Evolutionary conservation across 2,888 invertebrate genomes (phyloP).

Genomic region (Apeira syringaria): DNA sequence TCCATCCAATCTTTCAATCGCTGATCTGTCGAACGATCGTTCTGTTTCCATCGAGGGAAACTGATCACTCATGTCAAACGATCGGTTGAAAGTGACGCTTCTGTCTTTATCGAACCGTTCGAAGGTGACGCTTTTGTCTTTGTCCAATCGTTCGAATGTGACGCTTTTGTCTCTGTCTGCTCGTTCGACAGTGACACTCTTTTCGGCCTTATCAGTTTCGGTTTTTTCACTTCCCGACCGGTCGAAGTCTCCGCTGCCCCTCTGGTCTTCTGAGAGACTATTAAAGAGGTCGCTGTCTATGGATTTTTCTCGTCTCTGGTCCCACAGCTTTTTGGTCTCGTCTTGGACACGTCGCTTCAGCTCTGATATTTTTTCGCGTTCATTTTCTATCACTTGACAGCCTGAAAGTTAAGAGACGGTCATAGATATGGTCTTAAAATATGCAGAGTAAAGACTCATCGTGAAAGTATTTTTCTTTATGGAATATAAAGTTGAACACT

Average conservation of each 20-base stretch:
- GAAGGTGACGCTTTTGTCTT: slow-evolving; percentile 8
- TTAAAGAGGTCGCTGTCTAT: slow-evolving; percentile 51
- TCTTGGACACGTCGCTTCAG: slow-evolving; percentile 93
- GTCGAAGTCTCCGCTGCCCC: slow-evolving; percentile 26
- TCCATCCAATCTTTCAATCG: neutral
- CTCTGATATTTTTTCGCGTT: slow-evolving; percentile 93
- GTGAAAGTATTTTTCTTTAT: too few species aligned
- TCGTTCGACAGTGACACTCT: slow-evolving; percentile 15
- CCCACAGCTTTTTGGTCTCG: slow-evolving; percentile 95
- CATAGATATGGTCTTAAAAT: too few species aligned
- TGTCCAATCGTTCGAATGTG: slow-evolving; percentile 9
- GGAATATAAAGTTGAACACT: too few species aligned
- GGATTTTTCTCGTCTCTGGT: slow-evolving; percentile 70
- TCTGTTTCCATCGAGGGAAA: neutral
- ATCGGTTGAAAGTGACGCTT: slow-evolving; percentile 2
- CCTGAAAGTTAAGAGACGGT: too few species aligned
- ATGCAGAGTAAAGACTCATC: too few species aligned
- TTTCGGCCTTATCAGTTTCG: slow-evolving; percentile 18
- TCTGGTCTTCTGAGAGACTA: slow-evolving; percentile 37
- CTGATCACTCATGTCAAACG: neutral
- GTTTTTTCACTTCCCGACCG: slow-evolving; percentile 18
- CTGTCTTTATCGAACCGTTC: slow-evolving; percentile 10
- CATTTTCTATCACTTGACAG: slow-evolving; percentile 95
- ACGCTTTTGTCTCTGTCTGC: slow-evolving; percentile 4
- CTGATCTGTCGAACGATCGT: slow-evolving; percentile 10